Base-by-base conservation (phyloP, 2,113 vertebrate genomes). In the Nanorana parkeri region DNA sequence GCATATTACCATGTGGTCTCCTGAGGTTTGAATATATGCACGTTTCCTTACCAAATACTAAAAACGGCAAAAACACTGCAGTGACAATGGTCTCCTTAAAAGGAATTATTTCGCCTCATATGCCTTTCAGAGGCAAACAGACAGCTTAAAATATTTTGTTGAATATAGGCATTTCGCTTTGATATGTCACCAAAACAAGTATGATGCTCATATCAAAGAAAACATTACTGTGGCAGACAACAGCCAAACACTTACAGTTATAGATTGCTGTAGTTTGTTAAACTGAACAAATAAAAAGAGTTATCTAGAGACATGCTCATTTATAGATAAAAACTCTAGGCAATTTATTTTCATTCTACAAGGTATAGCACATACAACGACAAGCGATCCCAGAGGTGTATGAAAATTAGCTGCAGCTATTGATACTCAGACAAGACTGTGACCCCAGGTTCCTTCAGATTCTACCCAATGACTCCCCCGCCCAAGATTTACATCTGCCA, bases 141-240 rank as follows among this genome's bases (percentile, higher is more conserved):
- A 63, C 15, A 10, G 3, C 60, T 23, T 63, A 23, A 63, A 15
- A 73, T 55, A 28, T 28, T n/a, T 24, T 52, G 26, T 77, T 15
- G 41, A 47, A 54, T 51, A 1, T 64, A 51, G 69, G 24, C 58
- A 65, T 80, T 80, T 71, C 58, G 51, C 32, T 80, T 63, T 80
- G 32, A 17, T 7, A 64, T 77, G 17, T 61, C 76, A 84, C 41
- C 66, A 85, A 85, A 86, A 75, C 28, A 71, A 68, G 77, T 16
- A 24, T 74, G 79, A 68, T 28, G 20, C 61, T 63, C 1, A 84
- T 21, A 17, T 29, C 55, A 69, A 71, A 61, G 21, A 23, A 60
- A 64, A 1, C 10, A 56, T 19, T 20, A 54, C 3, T 5, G 65
- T 26, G 6, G 58, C 36, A 32, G 77, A 64, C n/a, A n/a, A 78